Evolutionary conservation across 2,113 vertebrate genomes (phyloP).

Genomic region (Condylura cristata): DNA sequence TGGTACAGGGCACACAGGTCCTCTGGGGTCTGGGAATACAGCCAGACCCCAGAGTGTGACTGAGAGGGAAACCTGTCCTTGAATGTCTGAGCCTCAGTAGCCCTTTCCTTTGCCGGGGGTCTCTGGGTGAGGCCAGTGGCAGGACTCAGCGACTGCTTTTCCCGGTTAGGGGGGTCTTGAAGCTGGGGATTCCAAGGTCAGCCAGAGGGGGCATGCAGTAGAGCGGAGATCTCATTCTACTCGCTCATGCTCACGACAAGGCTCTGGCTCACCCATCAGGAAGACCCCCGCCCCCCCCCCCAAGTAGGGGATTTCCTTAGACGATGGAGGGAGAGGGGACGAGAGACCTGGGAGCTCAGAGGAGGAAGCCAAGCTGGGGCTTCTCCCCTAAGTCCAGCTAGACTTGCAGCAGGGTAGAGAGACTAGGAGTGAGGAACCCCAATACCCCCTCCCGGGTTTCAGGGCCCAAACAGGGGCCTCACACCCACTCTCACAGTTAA

Average conservation of each 20-base stretch:
- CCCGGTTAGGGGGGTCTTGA: not conserved
- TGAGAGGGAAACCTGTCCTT: not conserved
- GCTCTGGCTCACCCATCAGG: not conserved
- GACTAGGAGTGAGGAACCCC: not conserved
- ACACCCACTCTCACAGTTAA: not conserved
- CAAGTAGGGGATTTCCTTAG: not conserved
- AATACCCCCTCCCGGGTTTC: not conserved
- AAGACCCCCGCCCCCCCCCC: not conserved
- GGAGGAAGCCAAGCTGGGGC: not conserved
- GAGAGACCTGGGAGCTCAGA: not conserved
- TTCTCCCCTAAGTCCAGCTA: not conserved
- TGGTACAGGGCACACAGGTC: not conserved
- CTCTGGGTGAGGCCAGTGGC: not conserved
- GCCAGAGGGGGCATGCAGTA: too few relatives aligned
- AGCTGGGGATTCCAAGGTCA: conserved; percentile 30
- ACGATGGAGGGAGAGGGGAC: not conserved
- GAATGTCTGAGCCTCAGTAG: not conserved
- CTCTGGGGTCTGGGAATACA: not conserved
- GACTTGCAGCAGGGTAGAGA: not conserved
- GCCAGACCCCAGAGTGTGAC: not conserved
- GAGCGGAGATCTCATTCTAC: not conserved
- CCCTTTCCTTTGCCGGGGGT: not conserved
- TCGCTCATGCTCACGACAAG: not conserved
- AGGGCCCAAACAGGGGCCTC: not conserved
- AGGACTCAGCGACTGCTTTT: not conserved